Evolutionary conservation across 1,140 invertebrate genomes (phyloP), one percentile per base, ranked within the genome.

Genomic region (Centruroides vittatus): DNA sequence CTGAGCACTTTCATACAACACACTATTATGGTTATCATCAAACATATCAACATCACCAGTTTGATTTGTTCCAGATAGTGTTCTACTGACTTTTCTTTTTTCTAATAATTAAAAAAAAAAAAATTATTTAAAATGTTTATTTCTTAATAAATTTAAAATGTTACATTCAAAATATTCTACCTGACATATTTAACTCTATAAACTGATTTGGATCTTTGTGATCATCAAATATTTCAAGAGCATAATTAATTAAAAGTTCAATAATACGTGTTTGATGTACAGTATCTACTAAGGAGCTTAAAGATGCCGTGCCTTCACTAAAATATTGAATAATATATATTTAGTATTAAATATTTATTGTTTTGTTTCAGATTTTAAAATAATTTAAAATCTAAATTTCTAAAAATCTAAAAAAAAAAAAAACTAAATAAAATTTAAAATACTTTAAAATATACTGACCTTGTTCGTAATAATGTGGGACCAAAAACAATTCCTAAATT

Each of bases 401-500:
- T 50, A 23, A 50, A 50, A 11, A 50, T 50, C n/a, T n/a, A n/a
- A n/a, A n/a, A n/a, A n/a, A n/a, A n/a, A n/a, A n/a, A n/a, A n/a
- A n/a, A n/a, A n/a, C 11, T 50, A 23, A 23, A 50, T 50, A 23
- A 50, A 50, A 50, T 11, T 11, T 50, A 50, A 50, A 23, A n/a
- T n/a, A n/a, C 0, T 53, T 23, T 11, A 35, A 51, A 52, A 61
- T 61, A 52, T 10, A n/a, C 23, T 68, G 68, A 76, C 74, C 69
- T 70, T 36, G 78, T 77, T 63, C 78, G 67, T 7, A 82, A 70
- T 41, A 82, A 65, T 10, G 81, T 82, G 55, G 81, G 81, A 55
- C 80, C 81, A 73, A 82, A 82, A 10, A 82, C 79, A 62, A 81
- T 81, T 4, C 79, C 80, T 47, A 82, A 70, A 67, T 82, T 82